Conservation (phyloP, 2,888 invertebrate genomes). For the Exephanes ischioxanthus region DNA sequence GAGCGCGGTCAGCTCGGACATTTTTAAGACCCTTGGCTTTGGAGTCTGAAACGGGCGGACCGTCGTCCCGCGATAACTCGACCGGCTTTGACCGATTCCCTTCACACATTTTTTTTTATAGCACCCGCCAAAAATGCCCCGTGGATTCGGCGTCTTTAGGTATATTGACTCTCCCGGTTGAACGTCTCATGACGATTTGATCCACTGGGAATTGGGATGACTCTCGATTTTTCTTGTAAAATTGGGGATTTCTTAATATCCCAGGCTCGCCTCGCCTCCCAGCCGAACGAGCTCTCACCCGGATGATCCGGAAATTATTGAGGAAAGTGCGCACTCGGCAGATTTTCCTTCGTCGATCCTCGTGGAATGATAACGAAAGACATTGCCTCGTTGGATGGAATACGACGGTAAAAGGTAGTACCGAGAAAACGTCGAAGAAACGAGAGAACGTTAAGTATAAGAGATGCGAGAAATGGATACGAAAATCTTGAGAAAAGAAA, state of each 20-base stretch:
- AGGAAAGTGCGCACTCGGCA: conserved; percentile 60
- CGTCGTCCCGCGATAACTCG: conserved; percentile 40
- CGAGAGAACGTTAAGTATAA: conserved; percentile 42
- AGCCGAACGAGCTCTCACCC: conserved; percentile 26
- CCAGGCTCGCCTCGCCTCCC: neutral
- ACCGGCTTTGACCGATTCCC: conserved; percentile 1
- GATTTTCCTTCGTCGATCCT: conserved; percentile 57
- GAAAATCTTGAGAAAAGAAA: conserved; percentile 31
- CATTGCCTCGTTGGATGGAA: conserved; percentile 31
- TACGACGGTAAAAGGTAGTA: neutral
- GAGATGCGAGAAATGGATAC: conserved; percentile 44
- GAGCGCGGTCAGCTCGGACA: conserved; percentile 43
- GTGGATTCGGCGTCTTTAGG: neutral
- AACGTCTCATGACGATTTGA: neutral
- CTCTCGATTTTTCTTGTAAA: neutral
- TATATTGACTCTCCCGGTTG: neutral
- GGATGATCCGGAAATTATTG: conserved; percentile 66
- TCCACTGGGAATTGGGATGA: neutral
- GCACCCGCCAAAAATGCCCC: neutral
- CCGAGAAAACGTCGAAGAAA: conserved; percentile 25
- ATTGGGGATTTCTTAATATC: conserved; percentile 20
- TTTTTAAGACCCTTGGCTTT: conserved; percentile 48
- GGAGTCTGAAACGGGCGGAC: neutral
- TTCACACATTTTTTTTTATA: conserved; percentile 5
- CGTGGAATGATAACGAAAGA: conserved; percentile 48